These are phyloP conservation scores for Nyctibius grandis DNA, from an alignment of 2,797 vertebrate genomes.

Conservation along the genomic window DNA sequence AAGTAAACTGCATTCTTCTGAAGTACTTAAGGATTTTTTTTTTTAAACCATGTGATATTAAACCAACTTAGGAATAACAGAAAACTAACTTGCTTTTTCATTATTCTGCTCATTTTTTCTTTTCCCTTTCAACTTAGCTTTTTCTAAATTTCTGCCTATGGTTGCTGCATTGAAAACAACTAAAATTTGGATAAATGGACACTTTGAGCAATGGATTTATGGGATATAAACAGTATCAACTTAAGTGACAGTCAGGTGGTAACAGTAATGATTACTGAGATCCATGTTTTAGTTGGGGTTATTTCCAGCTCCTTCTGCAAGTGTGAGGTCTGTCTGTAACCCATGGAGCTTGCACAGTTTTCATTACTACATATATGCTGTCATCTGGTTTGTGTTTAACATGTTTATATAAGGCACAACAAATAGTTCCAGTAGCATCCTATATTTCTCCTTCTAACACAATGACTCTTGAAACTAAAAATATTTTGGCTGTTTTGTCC, in stretches of 20 bases:
- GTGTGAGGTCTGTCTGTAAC: neutral
- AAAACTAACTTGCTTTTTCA: slow-evolving; percentile 78
- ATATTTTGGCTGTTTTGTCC: neutral
- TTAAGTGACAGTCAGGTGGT: neutral
- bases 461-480: neutral
- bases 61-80: neutral
- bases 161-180: slow-evolving; percentile 64
- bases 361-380: neutral
- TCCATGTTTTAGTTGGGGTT: neutral
- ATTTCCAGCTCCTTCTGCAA: neutral
- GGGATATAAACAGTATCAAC: slow-evolving; percentile 62
- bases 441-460: neutral
- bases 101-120: slow-evolving; percentile 71
- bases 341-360: neutral
- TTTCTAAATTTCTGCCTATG: slow-evolving; percentile 65
- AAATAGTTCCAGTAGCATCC: neutral
- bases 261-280: neutral
- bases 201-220: slow-evolving; percentile 79
- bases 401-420: neutral
- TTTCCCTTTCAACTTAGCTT: slow-evolving; percentile 56
- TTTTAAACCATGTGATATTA: neutral
- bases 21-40: neutral
- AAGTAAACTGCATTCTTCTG: neutral
- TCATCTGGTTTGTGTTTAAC: neutral
- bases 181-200: slow-evolving; percentile 61